Evolutionary conservation across 2,888 invertebrate genomes (phyloP).

Genomic region (Microchrysa polita): DNA sequence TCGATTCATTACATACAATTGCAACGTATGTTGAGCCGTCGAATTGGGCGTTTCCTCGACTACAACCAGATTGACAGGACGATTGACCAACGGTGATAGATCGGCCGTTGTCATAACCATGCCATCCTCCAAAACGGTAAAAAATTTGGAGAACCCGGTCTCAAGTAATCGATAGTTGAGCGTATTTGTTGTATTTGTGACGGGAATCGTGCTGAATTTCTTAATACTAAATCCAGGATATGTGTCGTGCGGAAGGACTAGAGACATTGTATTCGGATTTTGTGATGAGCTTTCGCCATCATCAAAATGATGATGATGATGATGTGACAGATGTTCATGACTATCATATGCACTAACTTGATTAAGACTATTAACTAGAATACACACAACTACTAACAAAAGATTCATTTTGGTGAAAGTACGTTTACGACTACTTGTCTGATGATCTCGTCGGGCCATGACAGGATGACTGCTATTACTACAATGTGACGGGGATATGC

Average conservation of each 20-base stretch:
- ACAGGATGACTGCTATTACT: slow-evolving; percentile 4
- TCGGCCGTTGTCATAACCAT: slow-evolving; percentile 92
- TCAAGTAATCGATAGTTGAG: slow-evolving; percentile 74
- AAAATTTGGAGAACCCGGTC: slow-evolving; percentile 84
- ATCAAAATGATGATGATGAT: slow-evolving; percentile 11
- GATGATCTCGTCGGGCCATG: too few relatives aligned
- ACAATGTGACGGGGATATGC: neutral
- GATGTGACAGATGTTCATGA: slow-evolving; percentile 28
- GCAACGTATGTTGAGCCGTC: slow-evolving; percentile 81
- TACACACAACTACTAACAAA: slow-evolving; percentile 33
- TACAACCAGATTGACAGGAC: slow-evolving; percentile 82
- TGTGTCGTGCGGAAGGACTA: slow-evolving; percentile 86
- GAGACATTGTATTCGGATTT: slow-evolving; percentile 60
- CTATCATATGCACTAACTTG: slow-evolving; percentile 45
- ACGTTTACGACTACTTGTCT: slow-evolving; percentile 38
- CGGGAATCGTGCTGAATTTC: slow-evolving; percentile 70
- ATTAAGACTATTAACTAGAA: slow-evolving; percentile 45
- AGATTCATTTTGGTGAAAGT: slow-evolving; percentile 34
- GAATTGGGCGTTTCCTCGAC: slow-evolving; percentile 83
- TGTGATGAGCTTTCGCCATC: slow-evolving; percentile 45
- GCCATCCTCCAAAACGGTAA: slow-evolving; percentile 87
- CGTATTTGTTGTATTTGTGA: slow-evolving; percentile 52
- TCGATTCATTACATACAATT: slow-evolving; percentile 84
- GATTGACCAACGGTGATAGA: slow-evolving; percentile 81
- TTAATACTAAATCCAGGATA: slow-evolving; percentile 89